phyloP scores from a whole-genome alignment of 2,113 vertebrate genomes.

The Chelonoidis abingdonii region DNA sequence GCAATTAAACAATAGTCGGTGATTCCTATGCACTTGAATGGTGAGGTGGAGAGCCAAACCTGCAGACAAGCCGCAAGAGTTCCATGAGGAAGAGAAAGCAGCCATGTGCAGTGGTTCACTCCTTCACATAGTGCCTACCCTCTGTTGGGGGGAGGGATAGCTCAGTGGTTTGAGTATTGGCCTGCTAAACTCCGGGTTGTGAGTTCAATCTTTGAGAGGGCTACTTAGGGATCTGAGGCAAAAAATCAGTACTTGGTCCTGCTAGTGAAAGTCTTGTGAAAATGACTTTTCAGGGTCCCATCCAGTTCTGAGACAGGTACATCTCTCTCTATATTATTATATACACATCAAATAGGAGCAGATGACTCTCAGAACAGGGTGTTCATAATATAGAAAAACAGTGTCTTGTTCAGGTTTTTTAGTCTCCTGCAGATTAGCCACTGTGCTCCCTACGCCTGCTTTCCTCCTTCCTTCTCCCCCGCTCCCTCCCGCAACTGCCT shows the following conservation, averaged over 20 bases:
- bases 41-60: background rate
- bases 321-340: too few relatives aligned
- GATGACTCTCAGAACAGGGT: background rate
- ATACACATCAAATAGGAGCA: fast-evolving
- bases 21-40: background rate
- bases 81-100: background rate
- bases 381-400: background rate
- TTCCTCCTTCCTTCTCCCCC: background rate
- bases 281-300: too few relatives aligned
- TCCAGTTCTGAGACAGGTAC: too few relatives aligned
- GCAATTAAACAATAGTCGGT: background rate
- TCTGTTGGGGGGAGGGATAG: background rate
- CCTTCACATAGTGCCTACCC: background rate
- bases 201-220: too few relatives aligned
- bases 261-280: too few relatives aligned
- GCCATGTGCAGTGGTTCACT: fast-evolving
- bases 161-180: too few relatives aligned
- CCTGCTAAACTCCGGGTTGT: too few relatives aligned
- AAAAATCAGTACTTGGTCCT: too few relatives aligned
- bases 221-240: too few relatives aligned
- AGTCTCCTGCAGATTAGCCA: background rate
- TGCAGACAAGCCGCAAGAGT: background rate
- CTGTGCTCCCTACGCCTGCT: background rate
- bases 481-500: background rate
- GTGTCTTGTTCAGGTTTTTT: background rate